Evolutionary conservation across 2,113 vertebrate genomes (phyloP), one percentile per base, ranked within the genome.

Genomic region (Elaphurus davidianus): DNA sequence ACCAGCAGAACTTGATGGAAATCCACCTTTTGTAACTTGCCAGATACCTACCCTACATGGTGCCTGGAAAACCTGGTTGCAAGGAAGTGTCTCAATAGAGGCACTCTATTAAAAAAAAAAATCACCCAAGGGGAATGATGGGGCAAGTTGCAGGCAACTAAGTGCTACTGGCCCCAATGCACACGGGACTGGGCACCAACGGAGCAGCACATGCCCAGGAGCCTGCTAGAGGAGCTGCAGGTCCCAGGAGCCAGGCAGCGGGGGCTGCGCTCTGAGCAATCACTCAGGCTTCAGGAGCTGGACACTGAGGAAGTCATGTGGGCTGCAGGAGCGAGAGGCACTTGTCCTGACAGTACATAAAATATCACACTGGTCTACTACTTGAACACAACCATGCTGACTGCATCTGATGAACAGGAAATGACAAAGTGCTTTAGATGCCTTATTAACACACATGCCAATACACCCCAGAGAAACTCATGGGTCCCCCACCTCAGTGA

Each of bases 191-290:
- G 16, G 40, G 43, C 19, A 5, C 33, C 30, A 30, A 15, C 33
- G 55, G 6, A n/a, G n/a, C 0, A 10, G 36, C 21, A 7, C 15
- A 9, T 0, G 28, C 50, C 36, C 30, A 23, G 50, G 4, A 28
- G 8, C 54, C 86, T 2, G 23, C 67, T 5, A 11, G 2, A 45
- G 25, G 3, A 15, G 0, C 54, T 7, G 12, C 5, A 45, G n/a
- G 54, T 54, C 19, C 60, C n/a, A 14, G 52, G 5, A 28, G 17
- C n/a, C 23, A 2, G 27, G 50, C 64, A 33, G 17, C 30, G 17
- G 54, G 40, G 27, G 67, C 50, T 23, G 9, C 8, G 43, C 1
- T 16, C 71, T 4, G 2, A 36, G 33, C 2, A 45, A 7, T 2
- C 85, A 14, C 10, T 19, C 76, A 52, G 15, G 64, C 85, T 33